Evolutionary conservation across 2,797 vertebrate species (phyloP).

Genomic region (Spatula versicolor): DNA sequence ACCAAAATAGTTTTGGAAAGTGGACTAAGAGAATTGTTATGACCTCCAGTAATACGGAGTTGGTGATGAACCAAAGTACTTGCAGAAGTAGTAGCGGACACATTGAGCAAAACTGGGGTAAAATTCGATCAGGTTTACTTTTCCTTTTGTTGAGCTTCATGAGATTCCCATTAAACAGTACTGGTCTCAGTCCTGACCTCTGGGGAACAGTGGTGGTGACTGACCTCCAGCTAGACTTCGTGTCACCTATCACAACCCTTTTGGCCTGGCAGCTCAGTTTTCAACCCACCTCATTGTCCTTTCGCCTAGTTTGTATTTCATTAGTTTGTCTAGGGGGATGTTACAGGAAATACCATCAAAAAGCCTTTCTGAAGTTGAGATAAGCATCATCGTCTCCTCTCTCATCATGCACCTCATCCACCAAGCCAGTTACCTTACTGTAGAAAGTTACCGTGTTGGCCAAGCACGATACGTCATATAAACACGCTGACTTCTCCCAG

Average conservation of each 20-base stretch:
- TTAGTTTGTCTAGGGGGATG: background rate
- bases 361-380: background rate
- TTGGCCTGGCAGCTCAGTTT: background rate
- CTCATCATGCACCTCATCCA: background rate
- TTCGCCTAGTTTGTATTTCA: background rate
- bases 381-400: background rate
- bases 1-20: background rate
- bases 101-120: background rate
- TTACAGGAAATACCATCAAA: background rate
- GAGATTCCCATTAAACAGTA: background rate
- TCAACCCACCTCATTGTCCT: background rate
- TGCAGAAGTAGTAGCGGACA: background rate
- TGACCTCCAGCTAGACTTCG: background rate
- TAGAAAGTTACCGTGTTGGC: accelerated
- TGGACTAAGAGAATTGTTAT: background rate
- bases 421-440: background rate
- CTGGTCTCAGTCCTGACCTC: background rate
- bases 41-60: background rate
- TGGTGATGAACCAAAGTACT: background rate
- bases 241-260: background rate
- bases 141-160: background rate
- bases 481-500: background rate
- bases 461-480: background rate
- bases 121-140: background rate
- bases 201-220: background rate